Evolutionary conservation across 2,888 invertebrate species (phyloP), one percentile per base, ranked within the genome.

Genomic region (Nomada goodeniana): DNA sequence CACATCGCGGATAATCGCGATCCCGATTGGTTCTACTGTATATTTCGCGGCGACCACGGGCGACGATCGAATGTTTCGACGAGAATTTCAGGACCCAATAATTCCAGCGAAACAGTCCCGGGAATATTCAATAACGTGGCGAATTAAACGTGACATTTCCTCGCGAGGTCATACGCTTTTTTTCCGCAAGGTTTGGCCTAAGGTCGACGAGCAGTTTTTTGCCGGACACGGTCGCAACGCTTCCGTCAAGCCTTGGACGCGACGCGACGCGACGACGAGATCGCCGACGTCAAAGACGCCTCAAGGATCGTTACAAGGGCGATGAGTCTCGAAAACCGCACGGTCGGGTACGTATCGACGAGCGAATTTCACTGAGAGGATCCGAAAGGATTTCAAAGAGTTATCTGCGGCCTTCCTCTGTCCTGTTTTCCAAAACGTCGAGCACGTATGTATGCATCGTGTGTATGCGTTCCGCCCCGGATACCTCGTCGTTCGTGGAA

Each of bases 231-330:
- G 29, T 18, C 47, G 64, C 44, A 52, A 75, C 55, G 44, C 9
- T 64, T 23, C 36, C 23, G 60, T 36, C 67, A 15, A 67, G 36
- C 59, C 74, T 65, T 57, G 70, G 36, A 36, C 7, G 5, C 47
- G 47, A 47, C 47, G 11, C 47, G 47, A 47, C 47, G 47, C 47
- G 47, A 15, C 47, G 47, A 47, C 47, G 47, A 1, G 47, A 47
- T 47, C 47, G 15, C 47, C 4, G 23, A 63, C 57, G 64, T 59
- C 42, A 50, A 59, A 50, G 50, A 59, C 20, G 57, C 36, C 50
- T 71, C 64, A 59, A 59, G 76, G 76, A 63, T 63, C 47, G 55
- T 47, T 1, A 15, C 71, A 44, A 72, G 53, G 63, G 9, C 42
- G 29, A 63, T 53, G 18, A 20, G 29, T 20, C 26, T 36, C 18